A percentile compares a stretch with the other conserved stretches of the same genome.
phyloP scores from a whole-genome alignment of 2,113 vertebrate species.

The Poecile atricapillus region DNA sequence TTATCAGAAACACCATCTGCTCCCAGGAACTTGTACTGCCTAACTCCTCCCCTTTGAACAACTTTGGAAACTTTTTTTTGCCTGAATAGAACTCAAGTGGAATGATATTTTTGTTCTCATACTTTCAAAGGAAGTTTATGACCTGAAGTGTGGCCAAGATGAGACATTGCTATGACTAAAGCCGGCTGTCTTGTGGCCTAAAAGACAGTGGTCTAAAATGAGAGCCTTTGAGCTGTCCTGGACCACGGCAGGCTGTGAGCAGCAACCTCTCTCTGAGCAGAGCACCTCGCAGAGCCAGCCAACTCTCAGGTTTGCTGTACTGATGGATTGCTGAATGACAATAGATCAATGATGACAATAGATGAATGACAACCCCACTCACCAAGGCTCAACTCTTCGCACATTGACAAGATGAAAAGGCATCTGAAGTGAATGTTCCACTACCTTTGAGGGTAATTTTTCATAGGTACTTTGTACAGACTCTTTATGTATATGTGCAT shows the following conservation, averaged over 20 bases:
- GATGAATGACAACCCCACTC: not conserved
- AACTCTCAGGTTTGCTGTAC: not conserved
- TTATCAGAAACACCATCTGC: not conserved
- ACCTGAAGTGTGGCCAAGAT: not conserved
- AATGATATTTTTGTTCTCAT: not conserved
- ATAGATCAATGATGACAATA: not conserved
- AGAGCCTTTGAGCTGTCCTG: not conserved
- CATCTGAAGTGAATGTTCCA: not conserved
- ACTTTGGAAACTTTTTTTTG: not conserved
- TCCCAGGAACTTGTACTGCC: not conserved
- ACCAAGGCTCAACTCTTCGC: not conserved
- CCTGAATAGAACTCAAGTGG: not conserved
- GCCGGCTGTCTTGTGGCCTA: accelerated
- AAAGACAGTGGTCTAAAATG: not conserved
- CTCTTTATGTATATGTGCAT: not conserved
- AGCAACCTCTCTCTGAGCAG: not conserved
- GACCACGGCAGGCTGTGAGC: not conserved
- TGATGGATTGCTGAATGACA: accelerated
- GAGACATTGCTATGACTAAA: not conserved
- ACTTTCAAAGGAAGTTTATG: not conserved
- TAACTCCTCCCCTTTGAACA: not conserved
- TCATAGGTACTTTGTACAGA: not conserved
- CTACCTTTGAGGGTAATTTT: not conserved
- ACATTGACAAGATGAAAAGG: not conserved
- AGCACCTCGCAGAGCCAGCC: not conserved